These are phyloP conservation scores for Protula sp. DNA, from an alignment of 2,888 invertebrate species.

Conservation along the genomic window DNA sequence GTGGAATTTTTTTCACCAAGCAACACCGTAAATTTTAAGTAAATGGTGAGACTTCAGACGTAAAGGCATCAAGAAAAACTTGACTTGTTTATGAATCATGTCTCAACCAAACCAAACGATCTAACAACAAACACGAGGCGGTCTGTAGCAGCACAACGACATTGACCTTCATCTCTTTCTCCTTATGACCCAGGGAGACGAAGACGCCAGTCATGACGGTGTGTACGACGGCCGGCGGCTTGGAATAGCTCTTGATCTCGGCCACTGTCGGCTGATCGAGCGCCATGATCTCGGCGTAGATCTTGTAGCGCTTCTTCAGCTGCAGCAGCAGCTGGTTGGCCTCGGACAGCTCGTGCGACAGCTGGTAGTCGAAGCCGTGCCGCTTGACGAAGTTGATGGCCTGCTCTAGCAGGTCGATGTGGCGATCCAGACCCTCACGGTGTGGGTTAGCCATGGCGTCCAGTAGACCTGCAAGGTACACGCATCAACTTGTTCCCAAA, in stretches of 20 bases:
- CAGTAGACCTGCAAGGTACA: constrained; percentile 30
- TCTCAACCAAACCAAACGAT: too few relatives aligned
- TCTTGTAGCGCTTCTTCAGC: constrained; percentile 23
- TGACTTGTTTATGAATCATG: too few relatives aligned
- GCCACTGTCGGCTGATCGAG: constrained; percentile 46
- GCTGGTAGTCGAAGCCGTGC: constrained; percentile 40
- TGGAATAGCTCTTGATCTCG: constrained; percentile 41
- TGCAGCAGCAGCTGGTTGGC: constrained; percentile 35
- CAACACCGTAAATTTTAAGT: too few relatives aligned
- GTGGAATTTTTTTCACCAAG: too few relatives aligned
- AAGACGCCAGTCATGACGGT: constrained; percentile 44
- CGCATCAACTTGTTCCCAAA: background rate
- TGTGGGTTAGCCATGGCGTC: constrained; percentile 34
- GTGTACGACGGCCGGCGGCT: constrained; percentile 39
- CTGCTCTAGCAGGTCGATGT: constrained; percentile 39
- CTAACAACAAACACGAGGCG: too few relatives aligned
- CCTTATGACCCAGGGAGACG: constrained; percentile 41
- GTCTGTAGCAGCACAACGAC: too few relatives aligned
- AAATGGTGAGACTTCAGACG: too few relatives aligned
- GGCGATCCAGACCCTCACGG: constrained; percentile 14
- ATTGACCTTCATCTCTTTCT: constrained; percentile 47
- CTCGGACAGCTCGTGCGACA: constrained; percentile 37
- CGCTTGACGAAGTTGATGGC: constrained; percentile 43
- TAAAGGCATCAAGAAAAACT: too few relatives aligned
- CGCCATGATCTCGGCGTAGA: constrained; percentile 32